phyloP scores from a whole-genome alignment of 2,888 invertebrate species.

The Pheosia gnoma region DNA sequence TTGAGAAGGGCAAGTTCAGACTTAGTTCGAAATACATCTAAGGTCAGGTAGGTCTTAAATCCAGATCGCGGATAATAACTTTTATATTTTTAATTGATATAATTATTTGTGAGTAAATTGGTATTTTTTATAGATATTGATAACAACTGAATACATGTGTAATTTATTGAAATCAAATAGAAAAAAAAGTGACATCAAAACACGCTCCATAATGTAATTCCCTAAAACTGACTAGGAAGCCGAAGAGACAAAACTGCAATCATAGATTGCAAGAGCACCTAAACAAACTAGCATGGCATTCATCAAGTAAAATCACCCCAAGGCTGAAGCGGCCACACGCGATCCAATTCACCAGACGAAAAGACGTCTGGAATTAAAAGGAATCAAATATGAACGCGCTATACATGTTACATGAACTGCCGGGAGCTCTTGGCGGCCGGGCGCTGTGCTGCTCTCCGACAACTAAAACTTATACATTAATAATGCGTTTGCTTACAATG shows the following conservation, averaged over 20 bases:
- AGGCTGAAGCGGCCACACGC: conserved; percentile 30
- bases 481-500: conserved; percentile 83
- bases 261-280: neutral
- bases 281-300: conserved; percentile 36
- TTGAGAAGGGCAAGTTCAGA: neutral
- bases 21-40: too few relatives aligned
- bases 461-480: conserved; percentile 83
- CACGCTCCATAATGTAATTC: too few relatives aligned
- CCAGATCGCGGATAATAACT: too few relatives aligned
- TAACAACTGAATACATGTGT: too few relatives aligned
- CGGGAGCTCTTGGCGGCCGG: conserved; percentile 67
- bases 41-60: too few relatives aligned
- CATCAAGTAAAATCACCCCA: conserved; percentile 15
- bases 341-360: conserved; percentile 52
- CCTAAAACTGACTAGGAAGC: neutral
- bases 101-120: too few relatives aligned
- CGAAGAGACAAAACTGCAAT: conserved; percentile 2
- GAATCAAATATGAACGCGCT: conserved; percentile 80
- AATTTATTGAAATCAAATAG: too few relatives aligned
- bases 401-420: conserved; percentile 79
- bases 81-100: too few relatives aligned
- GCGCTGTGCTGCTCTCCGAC: conserved; percentile 74
- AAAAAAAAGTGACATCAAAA: too few relatives aligned
- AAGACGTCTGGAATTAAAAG: conserved; percentile 80
- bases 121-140: too few relatives aligned